These are phyloP conservation scores for Dynastes grantii DNA, from an alignment of 2,888 invertebrate species.

Conservation along the genomic window DNA sequence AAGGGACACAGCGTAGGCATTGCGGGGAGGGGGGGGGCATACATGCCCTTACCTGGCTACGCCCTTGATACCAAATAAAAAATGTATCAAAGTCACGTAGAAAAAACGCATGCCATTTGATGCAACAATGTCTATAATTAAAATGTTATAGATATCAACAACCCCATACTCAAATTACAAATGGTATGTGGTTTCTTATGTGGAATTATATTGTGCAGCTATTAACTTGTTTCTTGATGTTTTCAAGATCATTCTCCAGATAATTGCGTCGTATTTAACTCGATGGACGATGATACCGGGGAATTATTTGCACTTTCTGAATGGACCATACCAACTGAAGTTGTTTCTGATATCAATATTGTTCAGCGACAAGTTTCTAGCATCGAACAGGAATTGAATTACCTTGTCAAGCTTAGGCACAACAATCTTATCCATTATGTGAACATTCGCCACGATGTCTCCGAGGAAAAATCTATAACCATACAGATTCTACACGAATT, in stretches of 20 bases:
- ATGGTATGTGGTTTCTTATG: too few species aligned
- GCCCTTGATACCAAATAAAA: too few species aligned
- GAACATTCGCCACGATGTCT: constrained; percentile 76
- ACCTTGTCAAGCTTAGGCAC: constrained; percentile 81
- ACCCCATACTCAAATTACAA: too few species aligned
- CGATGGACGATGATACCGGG: constrained; percentile 83
- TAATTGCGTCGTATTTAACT: constrained; percentile 83
- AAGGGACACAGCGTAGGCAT: too few species aligned
- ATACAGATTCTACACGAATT: constrained; percentile 83
- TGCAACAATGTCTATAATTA: too few species aligned
- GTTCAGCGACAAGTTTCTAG: constrained; percentile 76
- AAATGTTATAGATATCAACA: too few species aligned
- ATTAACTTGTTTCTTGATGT: too few species aligned
- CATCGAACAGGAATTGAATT: constrained; percentile 86
- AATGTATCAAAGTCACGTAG: too few species aligned
- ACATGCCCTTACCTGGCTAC: too few species aligned
- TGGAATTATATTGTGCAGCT: too few species aligned
- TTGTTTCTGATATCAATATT: constrained; percentile 65
- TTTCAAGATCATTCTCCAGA: constrained; percentile 80
- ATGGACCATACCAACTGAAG: constrained; percentile 77
- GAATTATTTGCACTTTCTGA: constrained; percentile 83
- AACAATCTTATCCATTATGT: constrained; percentile 83
- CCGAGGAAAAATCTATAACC: constrained; percentile 76
- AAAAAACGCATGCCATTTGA: too few species aligned
- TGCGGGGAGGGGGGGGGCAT: too few species aligned